phyloP scores from a whole-genome alignment of 1,140 invertebrate species.

The Calliopsis andreniformis region DNA sequence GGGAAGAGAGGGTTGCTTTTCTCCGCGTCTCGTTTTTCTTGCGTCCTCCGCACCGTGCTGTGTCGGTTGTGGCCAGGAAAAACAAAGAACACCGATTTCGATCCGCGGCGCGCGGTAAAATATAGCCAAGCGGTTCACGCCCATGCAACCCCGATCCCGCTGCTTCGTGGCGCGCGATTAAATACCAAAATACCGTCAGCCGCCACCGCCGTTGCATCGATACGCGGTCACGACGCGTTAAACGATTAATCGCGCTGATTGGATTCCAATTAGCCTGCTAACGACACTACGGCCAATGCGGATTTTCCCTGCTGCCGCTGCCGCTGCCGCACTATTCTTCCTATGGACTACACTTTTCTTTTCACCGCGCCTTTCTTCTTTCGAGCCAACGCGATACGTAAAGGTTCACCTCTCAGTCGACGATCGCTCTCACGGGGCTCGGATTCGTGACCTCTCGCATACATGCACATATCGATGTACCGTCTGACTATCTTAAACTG shows the following conservation, averaged over 20 bases:
- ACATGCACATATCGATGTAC: too few relatives aligned
- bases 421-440: background rate
- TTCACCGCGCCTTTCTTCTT: background rate
- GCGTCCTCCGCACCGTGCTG: conserved; percentile 18
- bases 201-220: conserved; percentile 37
- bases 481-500: too few relatives aligned
- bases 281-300: conserved; percentile 64
- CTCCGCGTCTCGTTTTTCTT: conserved; percentile 1
- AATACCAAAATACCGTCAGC: conserved; percentile 75
- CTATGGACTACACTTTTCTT: background rate
- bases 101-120: conserved; percentile 64
- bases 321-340: background rate
- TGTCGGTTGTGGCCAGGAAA: conserved; percentile 36
- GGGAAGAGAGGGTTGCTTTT: background rate
- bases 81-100: conserved; percentile 45
- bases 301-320: conserved; percentile 30
- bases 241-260: conserved; percentile 78
- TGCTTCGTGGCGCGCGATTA: conserved; percentile 65
- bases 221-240: conserved; percentile 66
- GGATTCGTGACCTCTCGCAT: conserved; percentile 6
- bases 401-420: background rate
- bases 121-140: conserved; percentile 72
- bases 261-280: conserved; percentile 78
- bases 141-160: conserved; percentile 64
- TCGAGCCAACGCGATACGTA: background rate